These are phyloP conservation scores for Heliconius cydno DNA, from an alignment of 2,888 invertebrate genomes.

Conservation along the genomic window DNA sequence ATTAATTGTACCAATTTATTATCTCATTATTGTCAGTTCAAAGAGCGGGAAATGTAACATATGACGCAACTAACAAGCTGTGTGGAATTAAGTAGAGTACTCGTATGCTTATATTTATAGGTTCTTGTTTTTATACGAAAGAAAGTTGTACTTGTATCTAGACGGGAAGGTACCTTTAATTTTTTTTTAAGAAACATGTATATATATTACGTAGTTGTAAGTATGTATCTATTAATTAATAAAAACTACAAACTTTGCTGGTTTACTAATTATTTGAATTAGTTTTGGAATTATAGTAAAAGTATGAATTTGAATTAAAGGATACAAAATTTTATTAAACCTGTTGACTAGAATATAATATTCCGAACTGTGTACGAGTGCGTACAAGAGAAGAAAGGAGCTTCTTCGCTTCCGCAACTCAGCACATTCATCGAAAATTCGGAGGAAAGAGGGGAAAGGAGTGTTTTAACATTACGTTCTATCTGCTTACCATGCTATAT, in stretches of 20 bases:
- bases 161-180: not conserved
- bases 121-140: constrained; percentile 5
- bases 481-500: too few species aligned
- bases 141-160: constrained; percentile 20
- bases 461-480: too few species aligned
- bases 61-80: constrained; percentile 31
- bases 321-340: not conserved
- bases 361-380: too few species aligned
- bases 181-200: not conserved
- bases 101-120: constrained; percentile 13
- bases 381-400: too few species aligned
- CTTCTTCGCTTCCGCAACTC: too few species aligned
- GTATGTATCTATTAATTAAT: not conserved
- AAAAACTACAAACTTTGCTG: not conserved
- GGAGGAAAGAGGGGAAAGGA: too few species aligned
- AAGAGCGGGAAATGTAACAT: constrained; percentile 26
- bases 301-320: not conserved
- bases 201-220: not conserved
- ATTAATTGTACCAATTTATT: constrained; percentile 59
- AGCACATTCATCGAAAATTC: too few species aligned
- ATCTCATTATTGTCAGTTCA: constrained; percentile 36
- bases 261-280: not conserved
- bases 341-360: not conserved
- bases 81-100: not conserved
- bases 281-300: not conserved